Conservation (phyloP, 2,113 vertebrate species). For the Oriolus oriolus region DNA sequence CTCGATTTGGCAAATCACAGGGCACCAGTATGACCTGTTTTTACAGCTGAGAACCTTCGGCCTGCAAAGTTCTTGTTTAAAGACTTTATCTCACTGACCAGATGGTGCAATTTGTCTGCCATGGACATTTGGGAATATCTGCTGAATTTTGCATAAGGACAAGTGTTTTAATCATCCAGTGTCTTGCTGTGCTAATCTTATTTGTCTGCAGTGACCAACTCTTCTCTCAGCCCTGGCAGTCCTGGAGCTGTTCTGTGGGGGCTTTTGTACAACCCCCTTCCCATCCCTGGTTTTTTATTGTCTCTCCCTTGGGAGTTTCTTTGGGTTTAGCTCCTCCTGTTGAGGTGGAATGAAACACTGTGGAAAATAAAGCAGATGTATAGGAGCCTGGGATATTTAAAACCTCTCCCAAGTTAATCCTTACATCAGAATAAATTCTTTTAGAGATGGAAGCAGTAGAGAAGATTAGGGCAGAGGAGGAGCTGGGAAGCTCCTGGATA, state of each 20-base stretch:
- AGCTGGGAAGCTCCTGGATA: neutral
- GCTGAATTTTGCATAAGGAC: constrained; percentile 62
- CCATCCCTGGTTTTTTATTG: neutral
- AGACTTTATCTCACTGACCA: constrained; percentile 55
- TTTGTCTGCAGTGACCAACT: neutral
- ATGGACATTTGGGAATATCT: neutral
- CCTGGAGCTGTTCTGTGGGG: neutral
- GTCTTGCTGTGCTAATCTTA: constrained; percentile 23
- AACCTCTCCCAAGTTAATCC: neutral
- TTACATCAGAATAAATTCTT: neutral
- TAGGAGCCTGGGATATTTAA: neutral
- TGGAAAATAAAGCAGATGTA: neutral
- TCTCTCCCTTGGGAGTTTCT: neutral
- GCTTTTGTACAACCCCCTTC: neutral
- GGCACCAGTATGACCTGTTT: neutral
- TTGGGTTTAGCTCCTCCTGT: neutral
- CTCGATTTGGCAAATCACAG: neutral
- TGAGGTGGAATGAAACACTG: neutral
- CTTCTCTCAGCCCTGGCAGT: neutral
- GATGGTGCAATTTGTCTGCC: constrained; percentile 64
- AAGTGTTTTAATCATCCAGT: constrained; percentile 34
- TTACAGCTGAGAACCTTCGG: neutral
- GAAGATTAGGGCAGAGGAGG: neutral
- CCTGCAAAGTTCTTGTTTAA: constrained; percentile 1
- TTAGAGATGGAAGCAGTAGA: neutral